Evolutionary conservation across 2,888 invertebrate genomes (phyloP).

Genomic region (Auanema sp.): DNA sequence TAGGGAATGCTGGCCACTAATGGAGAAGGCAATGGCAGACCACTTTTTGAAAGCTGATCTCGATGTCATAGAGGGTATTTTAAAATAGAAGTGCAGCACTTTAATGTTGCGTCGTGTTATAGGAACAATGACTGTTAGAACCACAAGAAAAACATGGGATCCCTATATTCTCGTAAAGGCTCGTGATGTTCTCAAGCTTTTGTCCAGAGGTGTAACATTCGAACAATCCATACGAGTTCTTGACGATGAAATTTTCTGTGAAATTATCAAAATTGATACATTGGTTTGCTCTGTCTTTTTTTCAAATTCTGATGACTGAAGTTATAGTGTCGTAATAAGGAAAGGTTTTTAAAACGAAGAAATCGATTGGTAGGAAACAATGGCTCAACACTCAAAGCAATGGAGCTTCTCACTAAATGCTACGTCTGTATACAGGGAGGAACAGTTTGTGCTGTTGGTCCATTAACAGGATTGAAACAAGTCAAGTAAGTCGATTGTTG

Average conservation of each 20-base stretch:
- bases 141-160: conserved; percentile 94
- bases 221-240: conserved; percentile 80
- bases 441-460: conserved; percentile 93
- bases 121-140: conserved; percentile 82
- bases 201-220: conserved; percentile 92
- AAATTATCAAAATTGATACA: conserved; percentile 93
- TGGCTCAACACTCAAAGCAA: conserved; percentile 93
- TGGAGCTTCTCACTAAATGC: conserved; percentile 91
- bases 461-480: conserved; percentile 79
- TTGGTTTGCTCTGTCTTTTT: conserved; percentile 72
- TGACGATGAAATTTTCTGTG: conserved; percentile 87
- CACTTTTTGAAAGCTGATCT: conserved; percentile 64
- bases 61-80: conserved; percentile 52
- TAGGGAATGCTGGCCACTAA: conserved; percentile 86
- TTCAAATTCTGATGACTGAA: not conserved
- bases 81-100: not conserved
- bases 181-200: conserved; percentile 88
- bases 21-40: conserved; percentile 81
- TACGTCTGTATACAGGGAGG: conserved; percentile 86
- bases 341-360: conserved; percentile 90
- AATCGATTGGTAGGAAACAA: conserved; percentile 93
- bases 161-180: conserved; percentile 89
- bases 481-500: conserved; percentile 64
- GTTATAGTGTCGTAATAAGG: conserved; percentile 66
- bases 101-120: not conserved